Conservation (phyloP, 2,113 vertebrate genomes). For the zebrafish (Danio rerio) region DNA sequence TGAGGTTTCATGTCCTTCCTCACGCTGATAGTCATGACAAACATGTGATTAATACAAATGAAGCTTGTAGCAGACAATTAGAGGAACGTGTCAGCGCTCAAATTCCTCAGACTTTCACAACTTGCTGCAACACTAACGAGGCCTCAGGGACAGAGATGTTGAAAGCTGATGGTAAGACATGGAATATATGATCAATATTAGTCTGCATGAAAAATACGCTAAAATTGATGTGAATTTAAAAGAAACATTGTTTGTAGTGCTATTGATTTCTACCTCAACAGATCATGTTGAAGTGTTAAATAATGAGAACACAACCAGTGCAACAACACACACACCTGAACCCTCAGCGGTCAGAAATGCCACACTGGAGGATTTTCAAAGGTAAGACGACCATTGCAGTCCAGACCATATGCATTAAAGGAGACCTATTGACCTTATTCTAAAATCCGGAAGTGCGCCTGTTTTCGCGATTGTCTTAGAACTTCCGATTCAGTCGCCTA, state of each 20-base stretch:
- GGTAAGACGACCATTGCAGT: background rate
- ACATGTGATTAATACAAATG: background rate
- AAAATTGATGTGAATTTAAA: background rate
- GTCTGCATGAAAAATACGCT: background rate
- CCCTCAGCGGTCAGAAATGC: background rate
- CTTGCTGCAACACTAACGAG: background rate
- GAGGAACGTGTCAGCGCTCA: background rate
- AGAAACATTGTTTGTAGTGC: background rate
- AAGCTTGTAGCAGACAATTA: background rate
- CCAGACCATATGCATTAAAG: background rate
- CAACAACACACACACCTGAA: background rate
- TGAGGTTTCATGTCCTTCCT: slow-evolving; percentile 4
- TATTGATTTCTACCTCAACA: background rate
- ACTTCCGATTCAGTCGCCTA: too few species aligned
- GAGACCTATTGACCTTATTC: too few species aligned
- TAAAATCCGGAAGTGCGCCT: too few species aligned
- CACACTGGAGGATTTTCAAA: background rate
- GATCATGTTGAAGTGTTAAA: background rate
- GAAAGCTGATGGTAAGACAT: background rate
- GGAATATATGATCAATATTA: background rate
- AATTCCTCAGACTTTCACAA: background rate
- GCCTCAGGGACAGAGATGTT: background rate
- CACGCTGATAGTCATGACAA: background rate
- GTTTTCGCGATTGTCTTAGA: too few species aligned
- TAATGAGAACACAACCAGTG: background rate